Base-by-base conservation (phyloP, 2,797 vertebrate species). In the Argyrosomus regius region DNA sequence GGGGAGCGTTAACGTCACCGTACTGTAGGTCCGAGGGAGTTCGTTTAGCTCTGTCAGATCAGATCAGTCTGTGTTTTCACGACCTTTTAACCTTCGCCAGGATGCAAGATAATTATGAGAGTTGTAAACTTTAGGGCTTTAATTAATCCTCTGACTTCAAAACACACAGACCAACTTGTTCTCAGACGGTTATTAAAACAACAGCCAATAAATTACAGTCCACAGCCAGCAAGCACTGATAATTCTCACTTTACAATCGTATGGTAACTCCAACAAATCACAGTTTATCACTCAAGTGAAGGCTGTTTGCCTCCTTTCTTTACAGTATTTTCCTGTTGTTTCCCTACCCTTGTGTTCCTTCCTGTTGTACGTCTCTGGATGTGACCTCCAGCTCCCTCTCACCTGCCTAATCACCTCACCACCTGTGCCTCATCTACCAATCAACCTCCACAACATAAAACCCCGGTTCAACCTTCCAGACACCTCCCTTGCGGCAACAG, bases 1-100 rank as follows among this genome's bases (percentile, higher is more conserved):
- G 48, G 45, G 28, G 72, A 78, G 61, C 63, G 28, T 62, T 72
- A 72, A 60, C 14, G 41, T 60, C 68, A 52, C 58, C 39, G 6
- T 2, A 46, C 48, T 20, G 53, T 18, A 20, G 8, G 66, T 65
- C 69, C 17, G 18, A 35, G 58, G 66, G 50, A 77, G 71, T 75
- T 70, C 61, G 46, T 64, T 64, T n/a, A 45, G 22, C 45, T 54
- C 52, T n/a, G n/a, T n/a, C n/a, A n/a, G n/a, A n/a, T n/a, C n/a
- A n/a, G n/a, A n/a, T n/a, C n/a, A n/a, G 1, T 75, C 50, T 46
- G 60, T 78, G 59, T 71, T 81, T 84, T 62, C 11, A 52, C 48
- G 71, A 65, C 71, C 81, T 66, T 77, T 70, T 46, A 56, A 69
- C 52, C 70, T 66, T 82, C 58, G 62, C 35, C 64, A 0, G 17